Conservation (phyloP, 2,888 invertebrate genomes). For the Linyphia triangularis region DNA sequence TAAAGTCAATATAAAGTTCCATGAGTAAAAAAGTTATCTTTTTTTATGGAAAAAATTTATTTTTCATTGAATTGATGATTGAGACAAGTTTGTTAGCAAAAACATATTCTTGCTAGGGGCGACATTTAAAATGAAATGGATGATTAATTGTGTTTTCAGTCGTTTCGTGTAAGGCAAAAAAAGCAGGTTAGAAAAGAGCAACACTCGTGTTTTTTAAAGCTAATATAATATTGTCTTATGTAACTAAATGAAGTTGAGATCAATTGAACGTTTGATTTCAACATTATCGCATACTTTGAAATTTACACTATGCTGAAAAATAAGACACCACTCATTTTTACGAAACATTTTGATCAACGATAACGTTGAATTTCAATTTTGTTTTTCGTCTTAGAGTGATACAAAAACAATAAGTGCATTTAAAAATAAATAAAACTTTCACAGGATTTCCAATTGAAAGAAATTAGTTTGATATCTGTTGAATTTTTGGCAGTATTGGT, state of each 20-base stretch:
- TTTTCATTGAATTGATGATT: constrained; percentile 15
- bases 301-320: background rate
- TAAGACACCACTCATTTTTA: background rate
- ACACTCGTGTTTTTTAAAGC: background rate
- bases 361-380: background rate
- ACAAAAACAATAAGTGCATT: too few species aligned
- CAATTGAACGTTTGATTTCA: background rate
- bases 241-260: background rate
- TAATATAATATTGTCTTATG: background rate
- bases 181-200: background rate
- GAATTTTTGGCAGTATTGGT: too few species aligned
- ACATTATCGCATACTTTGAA: background rate
- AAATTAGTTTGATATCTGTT: too few species aligned
- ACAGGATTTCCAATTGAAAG: too few species aligned
- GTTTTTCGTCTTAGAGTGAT: background rate
- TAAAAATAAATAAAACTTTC: too few species aligned
- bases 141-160: background rate
- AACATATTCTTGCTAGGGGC: background rate
- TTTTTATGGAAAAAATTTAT: constrained; percentile 1
- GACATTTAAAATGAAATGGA: constrained; percentile 21
- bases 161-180: background rate
- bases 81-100: background rate
- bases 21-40: constrained; percentile 1
- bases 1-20: background rate
- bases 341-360: background rate